Conservation (phyloP, 2,888 invertebrate genomes). For the Eucriotettix oculatus region DNA sequence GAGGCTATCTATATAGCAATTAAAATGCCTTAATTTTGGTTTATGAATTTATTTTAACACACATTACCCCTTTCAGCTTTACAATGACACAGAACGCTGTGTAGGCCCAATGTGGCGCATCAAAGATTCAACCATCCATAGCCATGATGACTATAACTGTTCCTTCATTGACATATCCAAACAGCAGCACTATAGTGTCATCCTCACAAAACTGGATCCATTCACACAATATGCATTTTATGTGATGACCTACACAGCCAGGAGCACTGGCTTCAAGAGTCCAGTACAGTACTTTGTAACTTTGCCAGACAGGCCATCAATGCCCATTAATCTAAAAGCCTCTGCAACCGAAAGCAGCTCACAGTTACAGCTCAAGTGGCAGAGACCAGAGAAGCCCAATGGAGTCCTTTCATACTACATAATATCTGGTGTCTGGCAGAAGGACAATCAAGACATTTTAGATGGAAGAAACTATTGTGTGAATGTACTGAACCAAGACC, state of each 20-base stretch:
- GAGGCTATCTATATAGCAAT: no score
- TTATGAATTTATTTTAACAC: no score
- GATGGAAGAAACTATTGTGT: no score
- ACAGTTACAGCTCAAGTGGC: constrained; percentile 33
- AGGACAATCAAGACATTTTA: no score
- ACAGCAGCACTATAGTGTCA: constrained; percentile 7
- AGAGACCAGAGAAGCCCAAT: constrained; percentile 36
- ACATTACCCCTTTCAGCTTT: no score
- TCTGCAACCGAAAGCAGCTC: not conserved
- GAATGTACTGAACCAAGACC: no score
- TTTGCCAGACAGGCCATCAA: constrained; percentile 24
- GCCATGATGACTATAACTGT: no score
- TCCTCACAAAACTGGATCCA: constrained; percentile 35
- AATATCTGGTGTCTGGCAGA: constrained; percentile 18
- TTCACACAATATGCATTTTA: constrained; percentile 57
- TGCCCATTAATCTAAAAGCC: constrained; percentile 13
- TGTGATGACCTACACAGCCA: constrained; percentile 44
- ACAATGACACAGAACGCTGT: no score
- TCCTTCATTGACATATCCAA: no score
- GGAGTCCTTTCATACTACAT: constrained; percentile 40
- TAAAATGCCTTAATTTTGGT: no score
- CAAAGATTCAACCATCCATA: no score
- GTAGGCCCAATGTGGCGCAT: no score
- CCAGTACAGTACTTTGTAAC: constrained; percentile 31
- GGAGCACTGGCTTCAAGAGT: constrained; percentile 27